Percentiles rank a stretch among this genome's conserved stretches.
Conservation (phyloP, 1,140 invertebrate species). For the Bombus waltoni region DNA sequence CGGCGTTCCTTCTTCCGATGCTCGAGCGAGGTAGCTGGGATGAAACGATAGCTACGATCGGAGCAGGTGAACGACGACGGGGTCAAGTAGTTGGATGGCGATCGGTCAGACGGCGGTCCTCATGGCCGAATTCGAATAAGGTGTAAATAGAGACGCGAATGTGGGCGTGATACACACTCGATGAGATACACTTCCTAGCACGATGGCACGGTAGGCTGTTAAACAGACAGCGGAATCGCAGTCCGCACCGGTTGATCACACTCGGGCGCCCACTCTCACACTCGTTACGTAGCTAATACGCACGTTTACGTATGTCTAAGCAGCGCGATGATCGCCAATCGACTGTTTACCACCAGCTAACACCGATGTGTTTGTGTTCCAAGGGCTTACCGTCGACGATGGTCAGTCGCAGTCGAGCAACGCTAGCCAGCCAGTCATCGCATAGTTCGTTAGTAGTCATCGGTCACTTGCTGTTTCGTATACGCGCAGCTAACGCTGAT, state of each 20-base stretch:
- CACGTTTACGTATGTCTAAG: constrained; percentile 59
- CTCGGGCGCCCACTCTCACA: background rate
- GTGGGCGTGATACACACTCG: constrained; percentile 10
- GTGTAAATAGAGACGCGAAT: background rate
- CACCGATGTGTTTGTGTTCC: constrained; percentile 38
- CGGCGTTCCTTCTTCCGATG: background rate
- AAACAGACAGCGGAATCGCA: constrained; percentile 1
- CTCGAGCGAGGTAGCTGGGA: background rate
- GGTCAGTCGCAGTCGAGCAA: background rate
- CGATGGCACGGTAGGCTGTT: background rate
- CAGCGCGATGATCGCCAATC: constrained; percentile 63
- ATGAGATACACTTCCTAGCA: background rate
- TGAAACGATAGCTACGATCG: background rate
- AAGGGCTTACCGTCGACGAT: constrained; percentile 29
- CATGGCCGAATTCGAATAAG: background rate
- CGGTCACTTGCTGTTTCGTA: background rate
- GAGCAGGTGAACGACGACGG: too few species aligned
- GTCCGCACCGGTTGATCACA: background rate
- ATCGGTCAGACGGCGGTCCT: background rate
- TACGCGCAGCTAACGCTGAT: constrained; percentile 14
- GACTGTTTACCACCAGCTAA: constrained; percentile 72
- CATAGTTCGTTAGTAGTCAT: background rate
- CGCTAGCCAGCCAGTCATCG: constrained; percentile 1
- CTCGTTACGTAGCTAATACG: constrained; percentile 12
- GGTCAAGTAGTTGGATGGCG: background rate